Percentiles rank a stretch among this genome's conserved stretches.
Conservation (phyloP, 2,888 invertebrate species). For the Digitonthophagus gazella region DNA sequence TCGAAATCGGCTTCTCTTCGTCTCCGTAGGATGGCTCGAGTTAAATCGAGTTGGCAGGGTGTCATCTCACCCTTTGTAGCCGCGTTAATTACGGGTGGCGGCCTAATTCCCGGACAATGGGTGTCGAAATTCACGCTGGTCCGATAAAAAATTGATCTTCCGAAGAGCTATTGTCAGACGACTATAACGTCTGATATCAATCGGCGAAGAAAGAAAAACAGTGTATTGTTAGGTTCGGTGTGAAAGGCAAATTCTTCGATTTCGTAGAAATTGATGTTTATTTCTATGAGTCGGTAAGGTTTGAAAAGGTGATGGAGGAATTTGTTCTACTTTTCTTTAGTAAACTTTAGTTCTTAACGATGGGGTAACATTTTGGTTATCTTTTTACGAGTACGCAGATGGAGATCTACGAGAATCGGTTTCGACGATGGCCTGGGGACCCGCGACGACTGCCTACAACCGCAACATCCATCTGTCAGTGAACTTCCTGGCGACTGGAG, state of each 20-base stretch:
- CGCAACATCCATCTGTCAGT: constrained; percentile 32
- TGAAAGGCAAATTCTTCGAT: not conserved
- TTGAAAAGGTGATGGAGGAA: not conserved
- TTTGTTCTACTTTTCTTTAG: too few relatives aligned
- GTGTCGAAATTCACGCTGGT: constrained; percentile 9
- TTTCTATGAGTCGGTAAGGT: not conserved
- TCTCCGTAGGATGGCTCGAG: not conserved
- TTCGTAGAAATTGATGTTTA: not conserved
- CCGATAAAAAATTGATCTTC: constrained; percentile 7
- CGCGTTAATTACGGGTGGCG: not conserved
- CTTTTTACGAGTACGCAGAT: not conserved
- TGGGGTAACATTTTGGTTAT: not conserved
- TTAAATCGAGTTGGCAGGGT: constrained; percentile 14
- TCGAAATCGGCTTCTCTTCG: constrained; percentile 16
- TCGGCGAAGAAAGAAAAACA: not conserved
- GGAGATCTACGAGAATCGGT: not conserved
- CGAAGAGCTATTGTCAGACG: not conserved
- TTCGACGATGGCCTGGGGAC: constrained; percentile 1
- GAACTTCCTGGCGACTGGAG: constrained; percentile 34
- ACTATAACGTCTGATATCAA: not conserved
- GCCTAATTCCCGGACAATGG: constrained; percentile 11
- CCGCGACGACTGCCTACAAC: not conserved
- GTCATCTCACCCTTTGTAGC: constrained; percentile 8
- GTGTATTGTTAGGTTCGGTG: not conserved
- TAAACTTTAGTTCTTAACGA: too few relatives aligned